phyloP scores from a whole-genome alignment of 2,113 vertebrate genomes.

The Serilophus lunatus region DNA sequence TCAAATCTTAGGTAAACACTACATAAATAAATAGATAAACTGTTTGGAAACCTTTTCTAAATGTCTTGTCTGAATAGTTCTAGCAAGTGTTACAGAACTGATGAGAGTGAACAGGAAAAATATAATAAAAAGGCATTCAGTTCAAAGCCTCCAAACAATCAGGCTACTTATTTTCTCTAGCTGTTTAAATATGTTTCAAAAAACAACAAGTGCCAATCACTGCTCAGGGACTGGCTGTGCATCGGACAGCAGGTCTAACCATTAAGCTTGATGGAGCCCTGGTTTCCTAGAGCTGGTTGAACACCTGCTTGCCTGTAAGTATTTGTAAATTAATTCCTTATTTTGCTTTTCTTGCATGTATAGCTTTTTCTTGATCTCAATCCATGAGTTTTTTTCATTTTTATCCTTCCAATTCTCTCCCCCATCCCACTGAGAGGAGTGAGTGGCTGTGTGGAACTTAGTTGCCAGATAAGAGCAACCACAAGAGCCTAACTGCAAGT shows the following conservation, averaged over 20 bases:
- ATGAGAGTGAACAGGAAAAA: neutral
- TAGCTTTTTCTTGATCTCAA: neutral
- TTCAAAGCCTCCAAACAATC: neutral
- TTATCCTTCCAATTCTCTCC: neutral
- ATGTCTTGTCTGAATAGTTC: neutral
- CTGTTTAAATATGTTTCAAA: neutral
- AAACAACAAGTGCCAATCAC: fast-evolving
- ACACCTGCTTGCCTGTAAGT: neutral
- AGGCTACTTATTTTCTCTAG: neutral
- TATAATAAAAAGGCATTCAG: neutral
- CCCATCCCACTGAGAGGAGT: neutral
- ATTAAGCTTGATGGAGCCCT: fast-evolving
- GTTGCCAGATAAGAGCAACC: neutral
- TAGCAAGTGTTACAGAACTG: neutral
- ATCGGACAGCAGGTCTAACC: fast-evolving
- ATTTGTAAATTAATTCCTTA: neutral
- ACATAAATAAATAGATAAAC: neutral
- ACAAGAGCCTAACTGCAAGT: neutral
- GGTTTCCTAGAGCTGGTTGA: neutral
- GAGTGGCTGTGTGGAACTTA: neutral
- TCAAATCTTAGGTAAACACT: neutral
- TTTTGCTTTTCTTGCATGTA: neutral
- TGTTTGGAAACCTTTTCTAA: neutral
- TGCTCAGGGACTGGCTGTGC: neutral
- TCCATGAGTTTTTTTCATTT: neutral